These are phyloP conservation scores for Clarias platycephalus DNA, from an alignment of 2,797 vertebrate species.

Conservation along the genomic window DNA sequence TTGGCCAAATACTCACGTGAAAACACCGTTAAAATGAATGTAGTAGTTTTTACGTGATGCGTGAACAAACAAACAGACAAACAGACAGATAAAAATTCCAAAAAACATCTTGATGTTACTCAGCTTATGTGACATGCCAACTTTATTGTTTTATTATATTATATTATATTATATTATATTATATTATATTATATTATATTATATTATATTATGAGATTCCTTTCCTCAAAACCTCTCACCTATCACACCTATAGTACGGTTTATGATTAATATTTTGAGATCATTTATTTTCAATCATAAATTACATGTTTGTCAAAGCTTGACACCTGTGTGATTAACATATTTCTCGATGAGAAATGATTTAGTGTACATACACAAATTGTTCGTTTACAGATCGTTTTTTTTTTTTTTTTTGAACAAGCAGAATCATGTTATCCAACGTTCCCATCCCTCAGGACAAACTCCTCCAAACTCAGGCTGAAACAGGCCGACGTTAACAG, in stretches of 20 bases:
- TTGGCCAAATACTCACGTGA: too few species aligned
- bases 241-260: background rate
- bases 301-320: background rate
- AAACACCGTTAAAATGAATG: too few species aligned
- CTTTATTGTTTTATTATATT: too few species aligned
- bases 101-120: too few species aligned
- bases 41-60: too few species aligned
- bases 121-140: too few species aligned
- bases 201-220: background rate
- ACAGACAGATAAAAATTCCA: too few species aligned
- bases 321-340: conserved; percentile 1
- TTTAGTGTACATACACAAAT: conserved; percentile 24
- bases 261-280: background rate
- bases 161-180: background rate
- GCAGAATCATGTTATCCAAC: conserved; percentile 24
- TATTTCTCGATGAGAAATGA: conserved; percentile 21
- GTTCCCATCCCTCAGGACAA: background rate
- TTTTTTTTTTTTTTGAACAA: background rate
- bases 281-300: background rate
- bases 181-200: too few species aligned
- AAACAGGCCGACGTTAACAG: conserved; percentile 33
- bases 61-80: too few species aligned
- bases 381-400: background rate
- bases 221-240: background rate
- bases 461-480: conserved; percentile 27